Conservation (phyloP, 2,797 vertebrate species). For the Siniperca undulata region DNA sequence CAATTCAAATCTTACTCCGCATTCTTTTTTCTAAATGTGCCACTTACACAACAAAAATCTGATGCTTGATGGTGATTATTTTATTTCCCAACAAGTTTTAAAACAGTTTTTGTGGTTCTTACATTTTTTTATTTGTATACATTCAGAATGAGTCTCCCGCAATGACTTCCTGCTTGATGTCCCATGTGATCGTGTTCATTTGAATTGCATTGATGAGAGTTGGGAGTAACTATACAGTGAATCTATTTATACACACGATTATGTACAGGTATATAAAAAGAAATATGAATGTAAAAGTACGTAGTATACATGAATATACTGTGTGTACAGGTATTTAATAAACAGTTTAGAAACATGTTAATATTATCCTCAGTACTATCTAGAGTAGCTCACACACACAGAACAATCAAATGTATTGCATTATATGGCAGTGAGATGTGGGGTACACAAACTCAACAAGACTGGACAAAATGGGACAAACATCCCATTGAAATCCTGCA, state of each 20-base stretch:
- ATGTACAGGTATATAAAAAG: neutral
- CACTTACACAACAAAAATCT: neutral
- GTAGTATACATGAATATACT: neutral
- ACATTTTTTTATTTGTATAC: neutral
- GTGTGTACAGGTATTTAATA: neutral
- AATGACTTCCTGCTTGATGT: neutral
- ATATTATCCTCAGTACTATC: neutral
- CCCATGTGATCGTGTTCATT: neutral
- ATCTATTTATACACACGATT: neutral
- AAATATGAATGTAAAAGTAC: neutral
- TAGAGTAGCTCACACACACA: neutral
- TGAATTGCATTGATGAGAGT: neutral
- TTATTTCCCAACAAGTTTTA: neutral
- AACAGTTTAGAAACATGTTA: neutral
- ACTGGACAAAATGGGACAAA: neutral
- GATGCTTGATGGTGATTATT: neutral
- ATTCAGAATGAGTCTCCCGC: neutral
- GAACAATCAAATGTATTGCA: neutral
- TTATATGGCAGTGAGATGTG: neutral
- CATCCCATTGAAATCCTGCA: neutral
- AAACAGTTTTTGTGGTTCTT: neutral
- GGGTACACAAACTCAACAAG: neutral
- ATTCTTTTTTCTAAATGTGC: too few species aligned
- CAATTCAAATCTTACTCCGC: neutral
- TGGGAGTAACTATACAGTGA: neutral